Percentiles rank a stretch among this genome's conserved stretches.
Conservation (phyloP, 2,797 vertebrate species). For the Acanthiza pusilla region DNA sequence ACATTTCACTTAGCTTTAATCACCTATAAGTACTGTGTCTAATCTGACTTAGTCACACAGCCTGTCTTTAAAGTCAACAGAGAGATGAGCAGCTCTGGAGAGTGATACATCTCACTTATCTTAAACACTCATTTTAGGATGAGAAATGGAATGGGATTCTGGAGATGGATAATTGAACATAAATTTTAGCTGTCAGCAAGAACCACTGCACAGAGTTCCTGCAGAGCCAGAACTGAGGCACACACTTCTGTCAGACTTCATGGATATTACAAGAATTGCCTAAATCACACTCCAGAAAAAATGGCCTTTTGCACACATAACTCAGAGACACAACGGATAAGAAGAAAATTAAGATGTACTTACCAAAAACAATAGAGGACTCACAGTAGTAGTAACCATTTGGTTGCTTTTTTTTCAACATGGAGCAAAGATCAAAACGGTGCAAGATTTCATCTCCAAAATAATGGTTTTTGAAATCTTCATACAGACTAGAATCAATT, state of each 20-base stretch:
- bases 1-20: neutral
- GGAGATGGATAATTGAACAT: neutral
- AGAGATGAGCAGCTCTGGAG: neutral
- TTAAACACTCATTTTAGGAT: neutral
- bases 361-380: constrained; percentile 79
- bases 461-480: constrained; percentile 76
- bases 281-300: neutral
- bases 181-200: neutral
- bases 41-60: neutral
- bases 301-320: neutral
- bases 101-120: neutral
- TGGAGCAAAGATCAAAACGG: constrained; percentile 92
- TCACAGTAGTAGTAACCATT: constrained; percentile 84
- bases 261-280: neutral
- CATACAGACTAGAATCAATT: constrained; percentile 83
- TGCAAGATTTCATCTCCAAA: constrained; percentile 88
- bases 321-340: neutral
- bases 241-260: neutral
- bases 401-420: constrained; percentile 89
- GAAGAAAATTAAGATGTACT: constrained; percentile 49
- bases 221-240: neutral
- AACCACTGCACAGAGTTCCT: neutral
- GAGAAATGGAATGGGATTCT: neutral
- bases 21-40: neutral
- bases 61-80: neutral